Evolutionary conservation across 2,888 invertebrate species (phyloP).

Genomic region (Latrodectus hesperus): DNA sequence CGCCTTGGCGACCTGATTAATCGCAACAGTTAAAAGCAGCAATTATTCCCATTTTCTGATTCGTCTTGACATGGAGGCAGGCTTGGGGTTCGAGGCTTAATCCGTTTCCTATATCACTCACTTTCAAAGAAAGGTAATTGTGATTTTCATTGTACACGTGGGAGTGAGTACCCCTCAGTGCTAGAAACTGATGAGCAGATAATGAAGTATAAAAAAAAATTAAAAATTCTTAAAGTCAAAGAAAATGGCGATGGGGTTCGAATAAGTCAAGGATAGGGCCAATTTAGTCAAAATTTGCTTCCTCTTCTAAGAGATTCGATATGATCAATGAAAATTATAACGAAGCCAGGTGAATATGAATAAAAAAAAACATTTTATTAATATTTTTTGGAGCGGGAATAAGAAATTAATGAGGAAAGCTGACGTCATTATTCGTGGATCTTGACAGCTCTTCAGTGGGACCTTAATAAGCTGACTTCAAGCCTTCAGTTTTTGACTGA

Average conservation of each 20-base stretch:
- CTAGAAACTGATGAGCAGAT: background rate
- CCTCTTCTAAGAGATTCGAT: constrained; percentile 20
- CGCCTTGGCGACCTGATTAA: background rate
- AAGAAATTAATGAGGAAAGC: constrained; percentile 52
- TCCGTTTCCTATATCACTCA: background rate
- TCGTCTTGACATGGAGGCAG: background rate
- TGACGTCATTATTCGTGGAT: constrained; percentile 46
- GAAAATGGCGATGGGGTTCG: no score
- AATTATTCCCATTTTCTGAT: background rate
- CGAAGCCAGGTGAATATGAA: constrained; percentile 26
- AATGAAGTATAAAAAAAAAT: background rate
- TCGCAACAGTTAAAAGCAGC: background rate
- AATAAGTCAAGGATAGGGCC: constrained; percentile 3
- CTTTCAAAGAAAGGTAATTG: background rate
- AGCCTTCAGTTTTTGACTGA: constrained; percentile 31
- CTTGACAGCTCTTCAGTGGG: constrained; percentile 46
- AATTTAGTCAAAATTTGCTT: constrained; percentile 50
- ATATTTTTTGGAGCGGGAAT: constrained; percentile 8
- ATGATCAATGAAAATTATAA: constrained; percentile 25
- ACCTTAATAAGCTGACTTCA: constrained; percentile 49
- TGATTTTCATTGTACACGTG: background rate
- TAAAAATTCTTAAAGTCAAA: background rate
- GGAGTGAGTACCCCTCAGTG: background rate
- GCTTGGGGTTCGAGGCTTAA: background rate
- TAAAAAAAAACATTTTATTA: constrained; percentile 11